A percentile compares a stretch with the other conserved stretches of the same genome.
phyloP scores from a whole-genome alignment of 2,888 invertebrate species.

The Sepiola atlantica region DNA sequence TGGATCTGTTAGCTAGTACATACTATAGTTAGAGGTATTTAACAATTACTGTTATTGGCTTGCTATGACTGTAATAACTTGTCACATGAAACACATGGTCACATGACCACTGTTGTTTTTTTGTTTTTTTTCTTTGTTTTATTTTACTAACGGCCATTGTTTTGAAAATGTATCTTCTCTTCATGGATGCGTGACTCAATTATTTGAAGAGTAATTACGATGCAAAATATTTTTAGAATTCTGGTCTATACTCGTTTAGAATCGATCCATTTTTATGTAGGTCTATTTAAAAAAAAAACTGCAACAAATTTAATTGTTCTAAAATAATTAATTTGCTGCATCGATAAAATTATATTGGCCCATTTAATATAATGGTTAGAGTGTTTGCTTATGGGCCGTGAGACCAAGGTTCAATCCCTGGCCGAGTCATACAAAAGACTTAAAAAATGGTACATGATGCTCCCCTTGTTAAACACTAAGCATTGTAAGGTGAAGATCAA shows the following conservation, averaged over 20 bases:
- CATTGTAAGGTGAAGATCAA: too few relatives aligned
- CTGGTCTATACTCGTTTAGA: neutral
- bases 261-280: neutral
- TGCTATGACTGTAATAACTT: neutral
- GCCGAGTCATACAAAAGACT: too few relatives aligned
- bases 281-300: neutral
- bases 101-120: neutral
- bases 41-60: neutral
- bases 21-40: too few relatives aligned
- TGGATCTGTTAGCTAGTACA: too few relatives aligned
- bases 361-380: too few relatives aligned
- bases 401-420: too few relatives aligned
- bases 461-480: too few relatives aligned
- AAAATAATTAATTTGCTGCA: neutral
- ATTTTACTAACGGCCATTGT: neutral
- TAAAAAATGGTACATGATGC: too few relatives aligned
- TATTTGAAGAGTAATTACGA: neutral
- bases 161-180: neutral
- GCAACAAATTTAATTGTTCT: neutral
- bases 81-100: neutral
- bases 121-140: neutral
- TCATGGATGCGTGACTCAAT: neutral
- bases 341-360: too few relatives aligned
- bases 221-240: neutral
- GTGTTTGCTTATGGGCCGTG: too few relatives aligned